Evolutionary conservation across 2,113 vertebrate genomes (phyloP).

Genomic region (Gavia stellata): DNA sequence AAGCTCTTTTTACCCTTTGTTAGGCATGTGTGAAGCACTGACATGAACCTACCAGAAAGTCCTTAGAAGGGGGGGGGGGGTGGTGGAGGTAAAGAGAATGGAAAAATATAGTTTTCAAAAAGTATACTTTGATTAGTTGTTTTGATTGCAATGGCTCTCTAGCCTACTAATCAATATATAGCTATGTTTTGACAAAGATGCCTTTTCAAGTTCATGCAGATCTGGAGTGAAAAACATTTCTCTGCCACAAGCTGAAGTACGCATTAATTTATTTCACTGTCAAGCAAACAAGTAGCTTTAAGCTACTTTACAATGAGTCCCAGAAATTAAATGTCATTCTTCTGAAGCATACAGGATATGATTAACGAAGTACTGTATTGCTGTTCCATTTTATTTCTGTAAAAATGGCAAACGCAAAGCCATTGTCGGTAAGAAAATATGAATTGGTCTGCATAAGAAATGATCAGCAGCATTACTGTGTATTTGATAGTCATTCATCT

Average conservation of each 20-base stretch:
- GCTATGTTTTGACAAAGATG: background rate
- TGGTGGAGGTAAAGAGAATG: background rate
- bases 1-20: background rate
- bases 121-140: background rate
- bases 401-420: background rate
- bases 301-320: background rate
- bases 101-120: background rate
- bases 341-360: background rate
- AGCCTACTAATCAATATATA: background rate
- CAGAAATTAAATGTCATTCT: background rate
- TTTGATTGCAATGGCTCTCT: background rate
- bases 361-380: background rate
- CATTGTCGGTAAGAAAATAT: background rate
- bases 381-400: background rate
- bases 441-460: background rate
- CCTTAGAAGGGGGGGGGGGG: background rate
- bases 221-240: background rate
- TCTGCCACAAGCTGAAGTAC: background rate
- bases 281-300: slow-evolving; percentile 10
- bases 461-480: accelerated
- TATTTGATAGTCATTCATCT: background rate
- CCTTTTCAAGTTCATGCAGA: background rate
- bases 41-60: background rate
- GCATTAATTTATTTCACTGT: background rate
- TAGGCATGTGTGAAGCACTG: background rate